These are phyloP conservation scores for Drosophila greeni DNA, from an alignment of 2,888 invertebrate species.

Conservation along the genomic window DNA sequence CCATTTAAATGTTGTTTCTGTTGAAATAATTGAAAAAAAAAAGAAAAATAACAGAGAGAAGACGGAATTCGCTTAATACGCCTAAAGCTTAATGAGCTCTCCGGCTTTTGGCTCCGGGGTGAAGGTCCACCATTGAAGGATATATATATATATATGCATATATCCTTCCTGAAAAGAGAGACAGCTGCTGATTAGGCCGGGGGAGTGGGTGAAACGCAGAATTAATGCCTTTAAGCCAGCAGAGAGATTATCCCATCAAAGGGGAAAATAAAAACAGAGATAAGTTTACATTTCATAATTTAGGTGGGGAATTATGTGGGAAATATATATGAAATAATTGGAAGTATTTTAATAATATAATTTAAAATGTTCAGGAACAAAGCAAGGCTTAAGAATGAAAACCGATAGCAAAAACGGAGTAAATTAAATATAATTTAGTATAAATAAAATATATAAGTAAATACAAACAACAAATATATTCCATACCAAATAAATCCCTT, in stretches of 20 bases:
- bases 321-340: too few relatives aligned
- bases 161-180: constrained; percentile 5
- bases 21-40: constrained; percentile 55
- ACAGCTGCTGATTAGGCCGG: constrained; percentile 19
- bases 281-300: neutral
- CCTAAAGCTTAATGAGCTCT: constrained; percentile 66
- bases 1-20: constrained; percentile 61
- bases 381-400: neutral
- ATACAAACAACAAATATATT: neutral
- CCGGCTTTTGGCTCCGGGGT: constrained; percentile 10
- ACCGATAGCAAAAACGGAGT: neutral
- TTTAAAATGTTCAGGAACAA: neutral
- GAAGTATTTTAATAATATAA: neutral
- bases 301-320: rapidly evolving
- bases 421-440: neutral
- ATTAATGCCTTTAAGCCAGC: constrained; percentile 10
- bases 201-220: constrained; percentile 3
- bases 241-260: constrained; percentile 5
- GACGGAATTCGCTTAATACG: constrained; percentile 56
- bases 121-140: constrained; percentile 19
- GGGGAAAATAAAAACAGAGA: neutral
- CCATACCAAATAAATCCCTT: neutral
- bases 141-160: neutral
- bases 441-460: too few relatives aligned
- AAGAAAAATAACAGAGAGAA: too few relatives aligned